A percentile compares a stretch with the other conserved stretches of the same genome.
Conservation (phyloP, 2,888 invertebrate genomes). For the Penaeus monodon region DNA sequence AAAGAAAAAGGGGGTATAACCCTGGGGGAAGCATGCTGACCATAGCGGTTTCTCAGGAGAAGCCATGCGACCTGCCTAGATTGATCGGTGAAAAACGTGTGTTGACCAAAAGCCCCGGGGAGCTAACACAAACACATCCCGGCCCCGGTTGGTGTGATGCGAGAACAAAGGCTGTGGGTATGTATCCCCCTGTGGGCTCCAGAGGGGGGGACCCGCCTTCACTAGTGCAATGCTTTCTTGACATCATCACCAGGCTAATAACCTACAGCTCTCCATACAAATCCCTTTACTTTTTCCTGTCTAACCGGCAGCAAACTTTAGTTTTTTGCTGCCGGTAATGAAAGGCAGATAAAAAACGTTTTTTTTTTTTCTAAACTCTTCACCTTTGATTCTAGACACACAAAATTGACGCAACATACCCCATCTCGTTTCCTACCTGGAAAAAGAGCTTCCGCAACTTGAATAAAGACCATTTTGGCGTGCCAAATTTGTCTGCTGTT, state of each 20-base stretch:
- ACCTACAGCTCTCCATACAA: conserved; percentile 10
- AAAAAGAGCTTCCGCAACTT: neutral
- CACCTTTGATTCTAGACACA: too few relatives aligned
- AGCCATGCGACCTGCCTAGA: conserved; percentile 10
- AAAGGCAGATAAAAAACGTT: neutral
- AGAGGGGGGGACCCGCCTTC: conserved; percentile 2
- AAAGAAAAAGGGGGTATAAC: too few relatives aligned
- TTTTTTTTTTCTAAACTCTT: too few relatives aligned
- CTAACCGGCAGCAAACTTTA: neutral
- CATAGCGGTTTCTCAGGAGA: conserved; percentile 9
- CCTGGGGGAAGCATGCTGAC: conserved; percentile 8
- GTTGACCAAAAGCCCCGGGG: conserved; percentile 10
- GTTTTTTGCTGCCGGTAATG: neutral
- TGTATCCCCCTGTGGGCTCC: conserved; percentile 4
- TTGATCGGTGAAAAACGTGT: neutral
- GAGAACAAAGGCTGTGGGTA: conserved; percentile 1
- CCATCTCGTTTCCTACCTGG: neutral
- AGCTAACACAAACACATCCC: conserved; percentile 23
- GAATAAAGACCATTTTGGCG: neutral
- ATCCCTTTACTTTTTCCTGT: neutral
- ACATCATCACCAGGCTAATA: conserved; percentile 27
- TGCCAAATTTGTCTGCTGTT: neutral
- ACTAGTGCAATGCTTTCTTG: neutral
- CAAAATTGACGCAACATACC: too few relatives aligned
- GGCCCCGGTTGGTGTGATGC: conserved; percentile 6